phyloP scores from a whole-genome alignment of 2,888 invertebrate genomes.

The Ramazzottius varieornatus region DNA sequence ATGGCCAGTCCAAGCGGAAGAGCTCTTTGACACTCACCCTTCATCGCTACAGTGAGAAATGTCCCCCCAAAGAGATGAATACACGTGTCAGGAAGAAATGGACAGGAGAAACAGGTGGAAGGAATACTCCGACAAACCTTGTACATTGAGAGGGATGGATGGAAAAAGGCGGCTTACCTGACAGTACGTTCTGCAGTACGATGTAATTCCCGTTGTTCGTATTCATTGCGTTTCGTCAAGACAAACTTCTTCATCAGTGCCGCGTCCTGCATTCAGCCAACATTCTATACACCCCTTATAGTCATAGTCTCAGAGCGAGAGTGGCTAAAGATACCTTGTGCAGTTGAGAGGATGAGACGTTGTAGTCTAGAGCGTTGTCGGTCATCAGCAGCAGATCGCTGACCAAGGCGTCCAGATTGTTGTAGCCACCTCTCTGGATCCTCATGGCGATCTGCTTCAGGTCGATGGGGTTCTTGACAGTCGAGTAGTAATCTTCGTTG shows the following conservation, averaged over 20 bases:
- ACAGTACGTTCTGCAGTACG: background rate
- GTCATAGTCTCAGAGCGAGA: background rate
- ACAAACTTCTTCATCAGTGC: background rate
- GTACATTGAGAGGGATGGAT: background rate
- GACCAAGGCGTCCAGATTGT: background rate
- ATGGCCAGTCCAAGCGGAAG: no score
- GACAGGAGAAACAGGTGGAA: background rate
- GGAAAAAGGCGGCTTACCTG: background rate
- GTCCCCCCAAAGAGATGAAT: background rate
- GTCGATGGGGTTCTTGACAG: background rate
- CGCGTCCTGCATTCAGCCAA: background rate
- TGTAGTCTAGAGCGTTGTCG: background rate
- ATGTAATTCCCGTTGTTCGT: background rate
- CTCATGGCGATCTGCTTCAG: slow-evolving; percentile 3
- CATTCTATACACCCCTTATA: background rate
- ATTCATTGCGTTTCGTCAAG: background rate
- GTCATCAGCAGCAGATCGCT: background rate
- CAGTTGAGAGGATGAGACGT: background rate
- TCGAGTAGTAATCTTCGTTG: background rate
- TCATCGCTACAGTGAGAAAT: background rate
- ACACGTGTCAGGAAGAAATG: background rate
- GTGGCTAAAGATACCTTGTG: background rate
- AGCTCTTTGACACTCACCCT: background rate
- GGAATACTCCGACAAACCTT: no score
- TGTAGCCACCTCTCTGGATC: background rate